Evolutionary conservation across 2,797 vertebrate species (phyloP), one percentile per base, ranked within the genome.

Genomic region (Fringilla coelebs): DNA sequence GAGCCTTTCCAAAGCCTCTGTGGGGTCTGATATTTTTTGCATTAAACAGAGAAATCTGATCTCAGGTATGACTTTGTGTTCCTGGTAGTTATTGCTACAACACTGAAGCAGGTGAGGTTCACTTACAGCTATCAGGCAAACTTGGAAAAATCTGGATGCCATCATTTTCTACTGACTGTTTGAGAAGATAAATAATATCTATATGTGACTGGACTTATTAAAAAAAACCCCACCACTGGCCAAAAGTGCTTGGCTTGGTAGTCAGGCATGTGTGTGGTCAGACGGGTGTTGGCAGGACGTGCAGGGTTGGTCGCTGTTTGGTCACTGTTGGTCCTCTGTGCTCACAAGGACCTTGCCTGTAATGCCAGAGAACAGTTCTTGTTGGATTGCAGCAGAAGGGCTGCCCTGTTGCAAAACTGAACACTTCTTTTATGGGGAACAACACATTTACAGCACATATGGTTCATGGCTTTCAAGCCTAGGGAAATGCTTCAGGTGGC

Each of bases 401-500:
- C 7, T 70, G 31, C n/a, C 9, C 46, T 70, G 31, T 18, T 83
- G 40, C 24, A 63, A 38, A 63, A 52, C 17, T 26, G 25, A 28
- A 20, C 29, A 2, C 7, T 76, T 76, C 10, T 70, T 5, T 10
- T 24, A 3, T 0, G 0, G 48, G 7, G 4, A 38, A 1, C 13
- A 38, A 1, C 13, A 62, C 54, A 11, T 73, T 62, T 70, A 12
- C 36, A 66, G 28, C 1, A 4, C 16, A 24, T 3, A 0, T 24
- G 40, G 46, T 49, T 89, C 26, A 6, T n/a, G 63, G 57, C 63
- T 94, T 68, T 46, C 15, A 43, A 29, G 19, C 51, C 38, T 76
- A 32, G 46, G 14, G 38, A 73, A 41, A 63, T 13, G 25, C 57
- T 83, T 17, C n/a, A 34, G 19, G 29, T 55, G 57, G 20, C 38